Conservation (phyloP, 1,140 invertebrate genomes). For the Sesamia nonagrioides region DNA sequence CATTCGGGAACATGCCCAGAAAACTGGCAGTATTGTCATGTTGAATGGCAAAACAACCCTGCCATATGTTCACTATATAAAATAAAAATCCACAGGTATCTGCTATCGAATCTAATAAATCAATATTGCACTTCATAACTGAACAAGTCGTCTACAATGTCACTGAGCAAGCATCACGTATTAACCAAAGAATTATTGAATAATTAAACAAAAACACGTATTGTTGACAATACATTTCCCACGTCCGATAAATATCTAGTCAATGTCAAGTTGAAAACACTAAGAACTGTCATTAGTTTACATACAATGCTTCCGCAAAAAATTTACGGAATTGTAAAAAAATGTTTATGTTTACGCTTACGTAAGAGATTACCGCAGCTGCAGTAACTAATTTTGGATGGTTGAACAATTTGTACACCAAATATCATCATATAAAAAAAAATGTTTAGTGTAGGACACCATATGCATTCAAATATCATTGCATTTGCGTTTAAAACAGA, state of each 20-base stretch:
- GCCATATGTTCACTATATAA: too few relatives aligned
- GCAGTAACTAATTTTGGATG: not conserved
- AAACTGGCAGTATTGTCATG: too few relatives aligned
- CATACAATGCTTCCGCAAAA: conserved; percentile 8
- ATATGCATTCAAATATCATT: too few relatives aligned
- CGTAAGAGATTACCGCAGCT: not conserved
- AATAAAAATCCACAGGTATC: too few relatives aligned
- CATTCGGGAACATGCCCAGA: too few relatives aligned
- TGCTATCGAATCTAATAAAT: too few relatives aligned
- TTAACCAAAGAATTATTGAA: not conserved
- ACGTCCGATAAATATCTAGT: conserved; percentile 24
- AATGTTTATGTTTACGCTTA: not conserved
- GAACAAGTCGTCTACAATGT: not conserved
- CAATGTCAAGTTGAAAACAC: conserved; percentile 42
- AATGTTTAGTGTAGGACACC: not conserved
- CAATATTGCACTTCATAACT: not conserved
- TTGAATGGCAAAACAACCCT: too few relatives aligned
- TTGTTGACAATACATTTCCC: conserved; percentile 30
- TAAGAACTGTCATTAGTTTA: conserved; percentile 11
- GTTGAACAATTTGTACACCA: too few relatives aligned
- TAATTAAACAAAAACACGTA: conserved; percentile 11
- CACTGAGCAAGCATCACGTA: not conserved
- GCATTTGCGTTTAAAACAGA: too few relatives aligned
- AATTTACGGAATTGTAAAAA: conserved; percentile 18
- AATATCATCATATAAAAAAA: not conserved